Evolutionary conservation across 2,888 invertebrate genomes (phyloP).

Genomic region (Macrosoma leucophasiata): DNA sequence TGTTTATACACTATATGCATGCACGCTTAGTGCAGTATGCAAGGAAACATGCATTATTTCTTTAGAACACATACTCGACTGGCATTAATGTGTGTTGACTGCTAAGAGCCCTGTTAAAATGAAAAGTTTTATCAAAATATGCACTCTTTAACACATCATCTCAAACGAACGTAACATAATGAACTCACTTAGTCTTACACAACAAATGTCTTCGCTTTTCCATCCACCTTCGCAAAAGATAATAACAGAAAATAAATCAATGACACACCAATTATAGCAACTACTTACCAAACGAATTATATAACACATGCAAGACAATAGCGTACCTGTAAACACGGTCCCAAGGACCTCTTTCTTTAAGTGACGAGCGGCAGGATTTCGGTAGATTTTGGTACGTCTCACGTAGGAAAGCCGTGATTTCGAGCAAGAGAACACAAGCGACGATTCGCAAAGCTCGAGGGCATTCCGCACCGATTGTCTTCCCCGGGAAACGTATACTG

Average conservation of each 20-base stretch:
- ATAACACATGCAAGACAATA: slow-evolving; percentile 26
- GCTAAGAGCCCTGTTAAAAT: slow-evolving; percentile 76
- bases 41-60: slow-evolving; percentile 70
- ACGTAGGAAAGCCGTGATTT: slow-evolving; percentile 96
- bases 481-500: slow-evolving; percentile 77
- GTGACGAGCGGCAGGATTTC: slow-evolving; percentile 80
- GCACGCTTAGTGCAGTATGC: slow-evolving; percentile 67
- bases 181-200: slow-evolving; percentile 74
- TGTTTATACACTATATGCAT: slow-evolving; percentile 66
- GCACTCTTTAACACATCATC: slow-evolving; percentile 57
- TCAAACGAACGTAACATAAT: slow-evolving; percentile 65
- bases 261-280: slow-evolving; percentile 56
- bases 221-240: slow-evolving; percentile 73
- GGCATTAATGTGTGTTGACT: slow-evolving; percentile 76
- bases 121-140: slow-evolving; percentile 68
- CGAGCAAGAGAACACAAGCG: slow-evolving; percentile 95
- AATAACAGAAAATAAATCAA: slow-evolving; percentile 60
- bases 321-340: slow-evolving; percentile 84
- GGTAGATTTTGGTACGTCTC: slow-evolving; percentile 95
- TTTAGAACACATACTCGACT: slow-evolving; percentile 73
- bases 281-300: slow-evolving; percentile 59
- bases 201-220: slow-evolving; percentile 71
- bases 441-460: slow-evolving; percentile 92
- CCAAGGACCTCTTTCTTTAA: slow-evolving; percentile 89
- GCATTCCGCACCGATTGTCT: slow-evolving; percentile 85